Base-by-base conservation (phyloP, 2,888 invertebrate genomes). In the Julus scandinavius region DNA sequence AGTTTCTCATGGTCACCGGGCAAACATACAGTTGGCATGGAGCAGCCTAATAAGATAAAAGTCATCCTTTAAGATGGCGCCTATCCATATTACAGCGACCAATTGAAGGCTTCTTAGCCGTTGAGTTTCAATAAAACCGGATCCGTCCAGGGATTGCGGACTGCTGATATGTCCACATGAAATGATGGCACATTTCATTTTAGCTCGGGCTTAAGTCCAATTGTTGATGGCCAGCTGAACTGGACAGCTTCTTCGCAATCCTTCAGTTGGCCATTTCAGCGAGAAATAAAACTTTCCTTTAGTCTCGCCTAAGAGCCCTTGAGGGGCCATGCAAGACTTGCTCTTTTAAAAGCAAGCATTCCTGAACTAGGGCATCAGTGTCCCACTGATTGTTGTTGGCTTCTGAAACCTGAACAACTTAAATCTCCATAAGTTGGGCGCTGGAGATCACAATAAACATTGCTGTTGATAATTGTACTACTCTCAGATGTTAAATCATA, bases 91-190 rank as follows among this genome's bases (percentile, higher is more conserved):
- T 63, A 63, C 58, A 63, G 58, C n/a, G n/a, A 63, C 58, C 17
- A 6, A 63, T n/a, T 63, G n/a, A 63, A 63, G 17, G 3, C 58
- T 54, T 7, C 54, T 54, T 54, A 54, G 13, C 54, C 17, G 54
- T 17, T 13, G 54, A 54, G 54, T 63, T 63, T 63, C 58, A 63
- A 63, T 63, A 63, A 63, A 63, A 63, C 6, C 58, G n/a, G n/a
- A 63, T 63, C 58, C n/a, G 58, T 63, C n/a, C 58, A 63, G 58
- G 58, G 58, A 63, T 63, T 63, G 58, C n/a, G n/a, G 58, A n/a
- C 58, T 63, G 58, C 58, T 63, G 58, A 63, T 63, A 63, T 63
- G 58, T 63, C 58, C 58, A 63, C 58, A n/a, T 63, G 58, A 63
- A 63, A 63, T 63, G 58, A 63, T 63, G 58, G 58, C n/a, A 15